Evolutionary conservation across 2,797 vertebrate genomes (phyloP).

Genomic region (Rhincodon typus): DNA sequence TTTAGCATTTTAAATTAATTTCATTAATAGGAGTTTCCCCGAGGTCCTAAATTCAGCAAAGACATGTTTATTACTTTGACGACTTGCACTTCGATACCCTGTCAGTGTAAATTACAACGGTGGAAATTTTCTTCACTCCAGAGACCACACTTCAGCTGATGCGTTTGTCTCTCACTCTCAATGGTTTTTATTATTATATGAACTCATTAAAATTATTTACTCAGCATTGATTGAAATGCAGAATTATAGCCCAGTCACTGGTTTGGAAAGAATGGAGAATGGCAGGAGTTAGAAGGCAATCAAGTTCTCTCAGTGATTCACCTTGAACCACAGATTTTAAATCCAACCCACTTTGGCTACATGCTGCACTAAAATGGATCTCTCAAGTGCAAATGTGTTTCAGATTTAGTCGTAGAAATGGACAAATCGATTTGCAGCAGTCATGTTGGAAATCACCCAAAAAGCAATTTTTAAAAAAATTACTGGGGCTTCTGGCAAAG

Average conservation of each 20-base stretch:
- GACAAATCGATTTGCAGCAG: neutral
- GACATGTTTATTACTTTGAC: conserved; percentile 16
- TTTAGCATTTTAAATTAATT: conserved; percentile 21
- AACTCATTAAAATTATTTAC: conserved; percentile 32
- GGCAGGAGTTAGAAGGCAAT: neutral
- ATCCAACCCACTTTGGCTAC: neutral
- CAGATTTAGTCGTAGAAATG: neutral
- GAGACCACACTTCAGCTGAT: neutral
- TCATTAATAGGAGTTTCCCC: conserved; percentile 10
- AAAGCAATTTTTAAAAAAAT: neutral
- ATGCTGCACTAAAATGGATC: too few relatives aligned
- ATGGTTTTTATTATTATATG: conserved; percentile 10
- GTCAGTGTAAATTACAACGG: neutral
- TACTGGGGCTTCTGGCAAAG: neutral
- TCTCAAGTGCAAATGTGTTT: neutral
- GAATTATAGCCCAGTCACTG: neutral
- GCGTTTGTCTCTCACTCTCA: conserved; percentile 15
- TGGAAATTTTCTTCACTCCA: conserved; percentile 1
- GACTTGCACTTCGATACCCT: conserved; percentile 5
- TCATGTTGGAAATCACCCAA: neutral
- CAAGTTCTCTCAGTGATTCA: neutral
- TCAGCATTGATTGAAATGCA: neutral
- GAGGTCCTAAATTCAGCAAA: neutral
- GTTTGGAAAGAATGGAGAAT: neutral
- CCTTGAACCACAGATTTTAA: neutral